Evolutionary conservation across 2,797 vertebrate species (phyloP).

Genomic region (Limosa lapponica): DNA sequence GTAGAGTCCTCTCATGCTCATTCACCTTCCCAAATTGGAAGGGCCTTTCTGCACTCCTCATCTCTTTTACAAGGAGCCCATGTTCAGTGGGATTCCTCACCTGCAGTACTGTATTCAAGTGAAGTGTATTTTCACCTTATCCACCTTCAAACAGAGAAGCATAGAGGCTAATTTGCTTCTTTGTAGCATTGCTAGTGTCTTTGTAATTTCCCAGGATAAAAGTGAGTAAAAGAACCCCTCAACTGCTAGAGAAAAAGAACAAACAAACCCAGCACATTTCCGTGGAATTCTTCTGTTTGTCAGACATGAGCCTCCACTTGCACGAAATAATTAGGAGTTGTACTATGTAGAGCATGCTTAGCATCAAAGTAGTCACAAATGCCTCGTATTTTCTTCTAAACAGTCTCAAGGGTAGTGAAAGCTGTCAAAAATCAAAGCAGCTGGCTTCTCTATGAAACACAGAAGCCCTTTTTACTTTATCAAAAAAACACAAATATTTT

Average conservation of each 20-base stretch:
- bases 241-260: conserved; percentile 17
- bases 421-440: conserved; percentile 68
- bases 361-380: conserved; percentile 58
- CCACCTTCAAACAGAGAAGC: neutral
- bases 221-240: neutral
- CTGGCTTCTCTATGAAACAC: neutral
- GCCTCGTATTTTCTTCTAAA: conserved; percentile 46
- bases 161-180: conserved; percentile 23
- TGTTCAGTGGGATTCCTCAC: neutral
- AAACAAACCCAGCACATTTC: conserved; percentile 29
- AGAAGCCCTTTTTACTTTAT: conserved; percentile 23
- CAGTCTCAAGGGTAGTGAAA: conserved; percentile 43
- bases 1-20: neutral
- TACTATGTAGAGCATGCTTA: conserved; percentile 22
- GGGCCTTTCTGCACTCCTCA: neutral
- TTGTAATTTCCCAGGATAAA: conserved; percentile 50
- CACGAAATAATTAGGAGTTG: conserved; percentile 56
- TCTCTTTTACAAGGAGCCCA: neutral
- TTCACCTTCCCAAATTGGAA: neutral
- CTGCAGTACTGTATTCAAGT: neutral
- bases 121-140: neutral
- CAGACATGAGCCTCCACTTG: conserved; percentile 16
- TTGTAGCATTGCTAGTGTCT: conserved; percentile 17
- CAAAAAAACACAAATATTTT: conserved; percentile 25
- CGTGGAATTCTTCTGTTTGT: conserved; percentile 26